Evolutionary conservation across 2,113 vertebrate species (phyloP).

Genomic region (Pionites leucogaster): DNA sequence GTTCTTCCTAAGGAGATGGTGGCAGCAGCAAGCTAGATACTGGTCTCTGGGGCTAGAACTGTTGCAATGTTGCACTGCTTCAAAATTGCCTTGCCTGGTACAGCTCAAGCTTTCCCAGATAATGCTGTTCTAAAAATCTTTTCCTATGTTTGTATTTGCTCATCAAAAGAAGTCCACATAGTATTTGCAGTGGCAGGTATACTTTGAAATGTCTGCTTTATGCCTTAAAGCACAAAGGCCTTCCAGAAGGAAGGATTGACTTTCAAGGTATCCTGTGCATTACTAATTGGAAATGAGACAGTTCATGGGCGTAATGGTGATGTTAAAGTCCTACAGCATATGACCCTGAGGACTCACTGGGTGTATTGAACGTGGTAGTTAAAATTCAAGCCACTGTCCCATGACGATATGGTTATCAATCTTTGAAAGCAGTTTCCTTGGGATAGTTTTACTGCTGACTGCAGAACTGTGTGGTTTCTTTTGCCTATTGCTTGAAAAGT

Average conservation of each 20-base stretch:
- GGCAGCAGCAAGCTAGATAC: conserved; percentile 13
- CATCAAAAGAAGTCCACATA: conserved; percentile 57
- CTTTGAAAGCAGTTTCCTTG: conserved; percentile 47
- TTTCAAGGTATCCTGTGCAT: background rate
- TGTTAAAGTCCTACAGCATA: background rate
- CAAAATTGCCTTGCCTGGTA: conserved; percentile 40
- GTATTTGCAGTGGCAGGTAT: conserved; percentile 44
- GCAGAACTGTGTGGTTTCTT: conserved; percentile 60
- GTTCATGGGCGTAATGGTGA: background rate
- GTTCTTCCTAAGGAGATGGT: conserved; percentile 8
- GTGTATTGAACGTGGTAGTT: background rate
- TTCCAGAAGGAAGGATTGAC: background rate
- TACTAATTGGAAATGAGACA: conserved; percentile 14
- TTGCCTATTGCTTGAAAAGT: conserved; percentile 56
- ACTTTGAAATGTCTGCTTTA: conserved; percentile 4
- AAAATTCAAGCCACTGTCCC: conserved; percentile 42
- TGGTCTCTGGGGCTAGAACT: background rate
- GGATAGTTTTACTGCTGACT: conserved; percentile 44
- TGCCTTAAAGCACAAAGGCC: background rate
- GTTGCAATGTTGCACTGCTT: conserved; percentile 6
- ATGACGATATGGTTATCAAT: background rate
- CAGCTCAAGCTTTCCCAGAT: conserved; percentile 41
- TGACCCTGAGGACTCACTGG: background rate
- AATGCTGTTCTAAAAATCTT: background rate
- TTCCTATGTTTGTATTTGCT: conserved; percentile 35